Evolutionary conservation across 2,113 vertebrate genomes (phyloP).

Genomic region (Halcyon senegalensis): DNA sequence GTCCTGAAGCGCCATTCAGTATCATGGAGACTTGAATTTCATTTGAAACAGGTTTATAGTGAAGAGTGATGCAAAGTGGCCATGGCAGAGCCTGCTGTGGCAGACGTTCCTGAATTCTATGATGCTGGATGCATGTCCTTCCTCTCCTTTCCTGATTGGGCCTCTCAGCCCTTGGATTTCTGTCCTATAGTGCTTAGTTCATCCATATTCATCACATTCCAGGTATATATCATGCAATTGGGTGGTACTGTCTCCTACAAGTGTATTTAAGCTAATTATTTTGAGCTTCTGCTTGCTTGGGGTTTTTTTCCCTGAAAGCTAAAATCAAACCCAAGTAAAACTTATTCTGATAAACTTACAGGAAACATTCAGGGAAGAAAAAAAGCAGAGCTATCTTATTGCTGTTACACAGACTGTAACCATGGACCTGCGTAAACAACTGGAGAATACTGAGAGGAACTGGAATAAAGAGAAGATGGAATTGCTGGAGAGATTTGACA

Average conservation of each 20-base stretch:
- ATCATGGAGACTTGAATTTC: not conserved
- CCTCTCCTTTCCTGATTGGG: not conserved
- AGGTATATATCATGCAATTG: rapidly evolving
- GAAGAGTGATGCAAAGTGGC: not conserved
- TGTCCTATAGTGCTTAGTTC: not conserved
- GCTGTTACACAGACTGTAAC: conserved; percentile 73
- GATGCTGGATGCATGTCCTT: not conserved
- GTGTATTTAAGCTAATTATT: not conserved
- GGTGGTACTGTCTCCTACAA: not conserved
- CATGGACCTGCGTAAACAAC: conserved; percentile 87
- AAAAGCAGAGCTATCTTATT: conserved; percentile 76
- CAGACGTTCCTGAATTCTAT: not conserved
- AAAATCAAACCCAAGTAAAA: conserved; percentile 71
- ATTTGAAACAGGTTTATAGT: not conserved
- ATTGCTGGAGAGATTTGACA: conserved; percentile 91
- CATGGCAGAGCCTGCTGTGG: not conserved
- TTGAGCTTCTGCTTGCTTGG: not conserved
- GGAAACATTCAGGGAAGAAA: conserved; percentile 75
- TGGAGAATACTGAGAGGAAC: conserved; percentile 85
- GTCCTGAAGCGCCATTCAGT: not conserved
- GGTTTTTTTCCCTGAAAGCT: conserved; percentile 57
- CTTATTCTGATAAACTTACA: conserved; percentile 66
- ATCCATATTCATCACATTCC: not conserved
- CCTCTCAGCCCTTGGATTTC: not conserved
- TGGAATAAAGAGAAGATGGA: conserved; percentile 92